Percentiles rank a stretch among this genome's conserved stretches.
These are phyloP conservation scores for Cosmorhoe ocellata DNA, from an alignment of 2,888 invertebrate species.

Conservation along the genomic window DNA sequence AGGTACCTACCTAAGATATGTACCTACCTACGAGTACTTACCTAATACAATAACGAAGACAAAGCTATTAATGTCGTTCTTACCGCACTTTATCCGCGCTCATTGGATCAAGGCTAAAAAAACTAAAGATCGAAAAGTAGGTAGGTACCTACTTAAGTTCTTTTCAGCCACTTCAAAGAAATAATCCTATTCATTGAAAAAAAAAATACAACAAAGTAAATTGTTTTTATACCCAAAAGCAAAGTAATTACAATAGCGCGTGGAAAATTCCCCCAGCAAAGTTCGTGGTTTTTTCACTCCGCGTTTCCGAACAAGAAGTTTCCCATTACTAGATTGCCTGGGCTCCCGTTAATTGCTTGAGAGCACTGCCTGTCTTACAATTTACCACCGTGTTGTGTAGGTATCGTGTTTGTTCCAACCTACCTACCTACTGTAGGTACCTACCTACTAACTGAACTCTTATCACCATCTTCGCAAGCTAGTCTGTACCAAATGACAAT, in stretches of 20 bases:
- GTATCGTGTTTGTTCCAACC: conserved; percentile 12
- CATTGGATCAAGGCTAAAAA: too few relatives aligned
- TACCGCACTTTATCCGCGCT: too few relatives aligned
- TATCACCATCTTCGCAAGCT: too few relatives aligned
- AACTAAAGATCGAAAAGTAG: not conserved
- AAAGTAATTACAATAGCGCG: conserved; percentile 22
- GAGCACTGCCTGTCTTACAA: conserved; percentile 26
- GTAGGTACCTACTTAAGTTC: not conserved
- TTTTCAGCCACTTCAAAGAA: not conserved
- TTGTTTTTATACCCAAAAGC: conserved; percentile 17
- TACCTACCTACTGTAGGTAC: not conserved
- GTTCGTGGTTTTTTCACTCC: conserved; percentile 25
- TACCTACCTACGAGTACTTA: too few relatives aligned
- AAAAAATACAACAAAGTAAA: conserved; percentile 5
- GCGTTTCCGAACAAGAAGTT: conserved; percentile 28
- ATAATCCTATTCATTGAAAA: conserved; percentile 1
- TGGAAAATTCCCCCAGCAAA: conserved; percentile 14
- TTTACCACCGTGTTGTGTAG: conserved; percentile 21
- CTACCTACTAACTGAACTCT: too few relatives aligned
- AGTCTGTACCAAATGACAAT: too few relatives aligned
- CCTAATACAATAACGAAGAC: too few relatives aligned
- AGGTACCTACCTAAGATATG: not conserved
- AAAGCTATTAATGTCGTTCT: too few relatives aligned
- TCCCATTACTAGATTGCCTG: conserved; percentile 31
- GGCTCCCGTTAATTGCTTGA: conserved; percentile 29